Evolutionary conservation across 2,888 invertebrate genomes (phyloP).

Genomic region (Tribolium freemani): DNA sequence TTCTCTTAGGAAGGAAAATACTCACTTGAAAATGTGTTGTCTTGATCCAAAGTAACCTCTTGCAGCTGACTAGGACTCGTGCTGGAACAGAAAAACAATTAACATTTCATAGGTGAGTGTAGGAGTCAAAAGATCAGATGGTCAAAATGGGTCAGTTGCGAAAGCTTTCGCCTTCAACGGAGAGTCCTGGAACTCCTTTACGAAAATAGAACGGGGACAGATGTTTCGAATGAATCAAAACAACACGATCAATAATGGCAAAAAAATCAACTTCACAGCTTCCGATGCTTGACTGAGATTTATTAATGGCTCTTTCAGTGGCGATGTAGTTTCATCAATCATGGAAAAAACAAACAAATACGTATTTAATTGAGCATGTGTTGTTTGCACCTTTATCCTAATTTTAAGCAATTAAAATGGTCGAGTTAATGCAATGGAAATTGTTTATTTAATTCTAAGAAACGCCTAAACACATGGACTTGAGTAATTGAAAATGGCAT

Average conservation of each 20-base stretch:
- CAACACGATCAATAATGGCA: constrained; percentile 12
- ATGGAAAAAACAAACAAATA: constrained; percentile 16
- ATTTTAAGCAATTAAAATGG: constrained; percentile 12
- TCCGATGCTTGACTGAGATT: constrained; percentile 4
- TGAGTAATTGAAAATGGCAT: constrained; percentile 15
- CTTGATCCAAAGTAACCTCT: constrained; percentile 76
- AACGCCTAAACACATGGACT: constrained; percentile 1
- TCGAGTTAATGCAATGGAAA: constrained; percentile 5
- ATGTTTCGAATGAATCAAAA: constrained; percentile 31
- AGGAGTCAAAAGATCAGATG: constrained; percentile 6
- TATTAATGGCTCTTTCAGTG: constrained; percentile 21
- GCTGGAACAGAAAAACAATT: constrained; percentile 69
- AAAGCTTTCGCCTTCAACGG: constrained; percentile 20
- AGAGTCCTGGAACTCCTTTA: constrained; percentile 12
- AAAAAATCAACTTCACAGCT: constrained; percentile 1
- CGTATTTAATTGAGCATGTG: neutral
- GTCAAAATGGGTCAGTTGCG: constrained; percentile 30
- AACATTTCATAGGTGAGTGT: constrained; percentile 15
- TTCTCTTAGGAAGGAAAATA: constrained; percentile 29
- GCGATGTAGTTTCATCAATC: constrained; percentile 13
- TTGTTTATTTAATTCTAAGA: constrained; percentile 12
- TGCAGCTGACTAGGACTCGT: constrained; percentile 79
- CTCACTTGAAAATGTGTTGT: constrained; percentile 68
- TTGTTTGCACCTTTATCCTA: neutral
- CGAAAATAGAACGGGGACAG: constrained; percentile 24